A percentile compares a stretch with the other conserved stretches of the same genome.
Evolutionary conservation across 1,140 invertebrate genomes (phyloP).

Genomic region (Lasioglossum albipes): DNA sequence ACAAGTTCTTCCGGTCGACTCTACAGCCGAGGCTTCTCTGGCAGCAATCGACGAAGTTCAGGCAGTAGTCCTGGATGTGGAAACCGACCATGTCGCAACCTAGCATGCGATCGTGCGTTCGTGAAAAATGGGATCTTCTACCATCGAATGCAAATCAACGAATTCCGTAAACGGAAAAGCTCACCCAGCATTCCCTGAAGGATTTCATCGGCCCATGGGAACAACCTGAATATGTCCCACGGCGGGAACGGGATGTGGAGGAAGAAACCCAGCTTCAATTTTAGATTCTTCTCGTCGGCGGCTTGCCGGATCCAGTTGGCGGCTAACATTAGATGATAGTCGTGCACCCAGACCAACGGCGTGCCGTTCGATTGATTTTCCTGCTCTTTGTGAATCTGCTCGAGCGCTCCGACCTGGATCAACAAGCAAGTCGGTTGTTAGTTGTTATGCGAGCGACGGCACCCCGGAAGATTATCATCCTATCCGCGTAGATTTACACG

Average conservation of each 20-base stretch:
- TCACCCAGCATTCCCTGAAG: constrained; percentile 92
- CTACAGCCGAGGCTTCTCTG: constrained; percentile 92
- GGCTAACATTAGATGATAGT: constrained; percentile 94
- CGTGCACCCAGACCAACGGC: constrained; percentile 94
- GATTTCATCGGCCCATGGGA: constrained; percentile 95
- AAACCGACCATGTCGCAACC: constrained; percentile 95
- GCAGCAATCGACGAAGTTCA: constrained; percentile 95
- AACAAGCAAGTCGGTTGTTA: not conserved
- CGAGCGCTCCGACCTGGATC: constrained; percentile 82
- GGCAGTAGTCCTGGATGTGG: constrained; percentile 94
- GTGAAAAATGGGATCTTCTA: not conserved
- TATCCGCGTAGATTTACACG: no score
- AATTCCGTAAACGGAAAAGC: constrained; percentile 11
- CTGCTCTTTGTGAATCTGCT: constrained; percentile 83
- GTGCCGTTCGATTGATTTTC: constrained; percentile 80
- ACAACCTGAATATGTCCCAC: constrained; percentile 94
- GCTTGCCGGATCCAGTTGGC: constrained; percentile 93
- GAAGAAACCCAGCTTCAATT: constrained; percentile 92
- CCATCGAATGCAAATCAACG: not conserved
- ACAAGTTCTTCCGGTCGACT: constrained; percentile 91
- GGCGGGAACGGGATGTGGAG: constrained; percentile 95
- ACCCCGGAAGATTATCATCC: no score
- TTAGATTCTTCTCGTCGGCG: constrained; percentile 88
- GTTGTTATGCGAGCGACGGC: not conserved
- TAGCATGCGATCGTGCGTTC: constrained; percentile 59